These are phyloP conservation scores for Amblyopsis rosae DNA, from an alignment of 2,113 vertebrate genomes.

Conservation along the genomic window DNA sequence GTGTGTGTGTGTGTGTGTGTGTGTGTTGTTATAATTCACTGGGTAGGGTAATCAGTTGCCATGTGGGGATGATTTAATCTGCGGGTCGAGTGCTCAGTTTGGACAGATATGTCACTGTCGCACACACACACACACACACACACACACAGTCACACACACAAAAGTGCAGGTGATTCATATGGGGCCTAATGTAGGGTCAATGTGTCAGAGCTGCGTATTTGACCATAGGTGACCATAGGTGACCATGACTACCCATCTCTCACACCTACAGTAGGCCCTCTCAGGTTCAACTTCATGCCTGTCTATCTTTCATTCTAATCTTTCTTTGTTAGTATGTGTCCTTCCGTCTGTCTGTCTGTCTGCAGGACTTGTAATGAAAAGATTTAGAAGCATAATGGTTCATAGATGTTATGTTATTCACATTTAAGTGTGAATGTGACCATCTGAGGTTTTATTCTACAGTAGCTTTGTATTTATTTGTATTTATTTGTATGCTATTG, in stretches of 20 bases:
- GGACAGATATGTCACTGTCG: conserved; percentile 59
- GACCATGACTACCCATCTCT: conserved; percentile 8
- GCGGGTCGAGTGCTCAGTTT: conserved; percentile 50
- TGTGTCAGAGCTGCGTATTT: conserved; percentile 36
- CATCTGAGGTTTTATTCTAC: background rate
- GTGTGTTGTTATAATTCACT: conserved; percentile 18
- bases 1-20: background rate
- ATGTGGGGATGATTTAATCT: conserved; percentile 62
- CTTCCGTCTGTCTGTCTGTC: background rate
- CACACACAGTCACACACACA: conserved; percentile 9
- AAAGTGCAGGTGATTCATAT: conserved; percentile 43
- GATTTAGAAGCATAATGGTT: background rate
- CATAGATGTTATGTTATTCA: background rate
- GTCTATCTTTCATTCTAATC: background rate
- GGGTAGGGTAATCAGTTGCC: conserved; percentile 53
- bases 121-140: conserved; percentile 18
- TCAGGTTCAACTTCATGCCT: background rate
- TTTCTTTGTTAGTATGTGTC: background rate
- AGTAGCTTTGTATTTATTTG: background rate
- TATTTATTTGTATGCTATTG: background rate
- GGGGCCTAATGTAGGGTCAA: conserved; percentile 58
- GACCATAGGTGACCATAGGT: conserved; percentile 39
- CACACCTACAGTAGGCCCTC: background rate
- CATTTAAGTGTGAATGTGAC: too few relatives aligned
- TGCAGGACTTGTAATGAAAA: background rate